Conservation (phyloP, 2,113 vertebrate species). For the Rhadina sibilatrix region DNA sequence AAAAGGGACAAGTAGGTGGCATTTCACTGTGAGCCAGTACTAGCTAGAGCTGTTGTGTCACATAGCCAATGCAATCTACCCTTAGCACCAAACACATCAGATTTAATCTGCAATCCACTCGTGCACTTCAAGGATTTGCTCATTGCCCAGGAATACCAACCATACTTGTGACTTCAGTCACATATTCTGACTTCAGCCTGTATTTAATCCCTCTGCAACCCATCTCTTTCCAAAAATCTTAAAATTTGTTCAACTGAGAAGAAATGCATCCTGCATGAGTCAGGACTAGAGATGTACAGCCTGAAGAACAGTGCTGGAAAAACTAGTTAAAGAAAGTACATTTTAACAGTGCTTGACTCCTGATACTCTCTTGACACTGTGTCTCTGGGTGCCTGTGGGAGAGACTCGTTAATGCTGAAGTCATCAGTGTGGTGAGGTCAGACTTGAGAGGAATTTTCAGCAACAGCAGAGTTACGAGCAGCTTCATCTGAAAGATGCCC, state of each 20-base stretch:
- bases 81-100: neutral
- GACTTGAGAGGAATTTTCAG: neutral
- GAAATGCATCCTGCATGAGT: neutral
- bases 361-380: neutral
- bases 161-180: neutral
- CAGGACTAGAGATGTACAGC: neutral
- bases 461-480: neutral
- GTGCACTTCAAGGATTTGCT: neutral
- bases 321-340: neutral
- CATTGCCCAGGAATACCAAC: neutral
- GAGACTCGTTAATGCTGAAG: neutral
- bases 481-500: neutral
- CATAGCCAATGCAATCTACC: neutral
- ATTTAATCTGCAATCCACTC: neutral
- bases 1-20: neutral
- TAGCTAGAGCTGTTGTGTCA: neutral
- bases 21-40: constrained; percentile 5
- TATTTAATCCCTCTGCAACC: neutral
- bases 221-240: neutral
- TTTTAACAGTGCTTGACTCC: neutral
- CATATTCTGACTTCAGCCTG: neutral
- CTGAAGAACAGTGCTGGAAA: neutral
- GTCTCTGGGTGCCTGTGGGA: neutral
- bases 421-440: neutral
- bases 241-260: neutral